Conservation (phyloP, 2,113 vertebrate species). For the Crotalus viridis region DNA sequence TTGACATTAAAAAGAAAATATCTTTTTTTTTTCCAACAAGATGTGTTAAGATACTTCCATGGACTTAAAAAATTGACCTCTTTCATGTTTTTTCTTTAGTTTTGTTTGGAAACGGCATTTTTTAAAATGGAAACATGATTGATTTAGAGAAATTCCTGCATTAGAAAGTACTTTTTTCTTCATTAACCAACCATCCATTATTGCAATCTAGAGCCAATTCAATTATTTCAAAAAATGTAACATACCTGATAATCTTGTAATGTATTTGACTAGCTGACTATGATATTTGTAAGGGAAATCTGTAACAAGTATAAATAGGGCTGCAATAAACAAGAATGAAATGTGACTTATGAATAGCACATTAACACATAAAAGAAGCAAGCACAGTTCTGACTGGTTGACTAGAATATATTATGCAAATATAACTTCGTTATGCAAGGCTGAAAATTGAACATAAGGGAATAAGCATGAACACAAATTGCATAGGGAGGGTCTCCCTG, state of each 20-base stretch:
- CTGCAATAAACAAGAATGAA: neutral
- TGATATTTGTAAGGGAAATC: neutral
- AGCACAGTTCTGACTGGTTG: neutral
- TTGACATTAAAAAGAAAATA: neutral
- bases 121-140: neutral
- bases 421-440: neutral
- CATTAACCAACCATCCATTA: neutral
- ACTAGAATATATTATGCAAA: neutral
- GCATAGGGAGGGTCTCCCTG: neutral
- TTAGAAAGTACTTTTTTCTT: neutral
- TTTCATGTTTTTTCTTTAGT: neutral
- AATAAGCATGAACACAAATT: neutral
- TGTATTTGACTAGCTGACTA: neutral
- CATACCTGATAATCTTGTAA: neutral
- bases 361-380: neutral
- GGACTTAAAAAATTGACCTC: neutral
- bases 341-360: neutral
- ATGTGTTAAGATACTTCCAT: neutral
- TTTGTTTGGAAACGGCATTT: neutral
- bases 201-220: neutral
- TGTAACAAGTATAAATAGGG: neutral
- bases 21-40: neutral
- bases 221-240: neutral
- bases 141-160: neutral
- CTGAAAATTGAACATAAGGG: neutral